Base-by-base conservation (phyloP, 1,140 invertebrate species). In the Cardiocondyla obscurior region DNA sequence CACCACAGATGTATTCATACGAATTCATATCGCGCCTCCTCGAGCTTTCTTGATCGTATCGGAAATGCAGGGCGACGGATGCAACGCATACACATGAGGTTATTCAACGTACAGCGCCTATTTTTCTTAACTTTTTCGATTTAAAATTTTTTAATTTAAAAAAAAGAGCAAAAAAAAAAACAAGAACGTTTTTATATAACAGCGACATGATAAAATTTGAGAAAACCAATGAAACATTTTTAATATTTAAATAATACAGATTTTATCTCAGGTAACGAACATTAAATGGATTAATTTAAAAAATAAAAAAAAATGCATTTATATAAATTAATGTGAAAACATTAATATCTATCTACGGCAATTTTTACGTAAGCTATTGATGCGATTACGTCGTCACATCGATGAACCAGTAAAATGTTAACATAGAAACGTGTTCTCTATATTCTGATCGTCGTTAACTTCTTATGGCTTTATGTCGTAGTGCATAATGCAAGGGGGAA, bases 1-100 rank as follows among this genome's bases (percentile, higher is more conserved):
- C 74, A 69, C 62, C 74, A 36, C 62, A 69, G 62, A 79, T 79
- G 62, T 79, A 79, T 69, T 79, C 74, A 79, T 79, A 79, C 19
- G 74, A 79, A 79, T 79, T 69, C 74, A 79, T 79, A 79, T 55
- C 74, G 62, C 49, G 64, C 74, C 62, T 67, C 49, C 49, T 69
- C 36, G 46, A 55, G 62, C 46, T 79, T 69, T 67, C 62, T 79
- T 67, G 62, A 69, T 67, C 60, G 22, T 67, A 79, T 79, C 74
- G 62, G 62, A 69, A 69, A 79, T 79, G 62, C 74, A 79, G 16
- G 16, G 25, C 46, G 62, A 69, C 53, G 12, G 62, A 79, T 55
- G 74, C 46, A 19, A 77, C 30, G 14, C 25, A 77, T 39, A 67
- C 60, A 67, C 22, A 64, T 22, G 14, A 53, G 33, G 46, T 33